Conservation (phyloP, 2,113 vertebrate genomes). For the Toxotes jaculatrix region DNA sequence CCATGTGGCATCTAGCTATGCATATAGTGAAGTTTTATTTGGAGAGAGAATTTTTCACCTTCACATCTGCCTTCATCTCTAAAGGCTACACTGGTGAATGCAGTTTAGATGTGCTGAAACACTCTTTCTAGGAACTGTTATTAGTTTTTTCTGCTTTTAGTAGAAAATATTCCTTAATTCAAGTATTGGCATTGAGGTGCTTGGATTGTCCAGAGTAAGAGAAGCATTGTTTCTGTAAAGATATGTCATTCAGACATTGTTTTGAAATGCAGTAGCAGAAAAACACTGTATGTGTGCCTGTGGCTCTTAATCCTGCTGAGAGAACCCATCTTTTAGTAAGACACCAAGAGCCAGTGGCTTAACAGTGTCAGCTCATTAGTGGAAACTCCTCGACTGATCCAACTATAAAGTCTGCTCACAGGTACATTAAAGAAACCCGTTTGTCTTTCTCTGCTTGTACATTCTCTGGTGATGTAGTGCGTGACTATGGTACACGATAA, state of each 20-base stretch:
- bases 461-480: background rate
- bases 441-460: background rate
- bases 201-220: no score
- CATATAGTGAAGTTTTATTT: no score
- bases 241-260: background rate
- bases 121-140: no score
- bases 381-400: background rate
- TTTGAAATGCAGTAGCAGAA: no score
- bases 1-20: no score
- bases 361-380: constrained; percentile 24
- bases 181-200: background rate
- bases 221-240: background rate
- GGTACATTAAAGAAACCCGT: background rate
- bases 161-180: background rate
- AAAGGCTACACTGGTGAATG: no score
- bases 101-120: no score
- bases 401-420: background rate
- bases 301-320: constrained; percentile 7
- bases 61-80: no score
- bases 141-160: background rate
- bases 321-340: background rate
- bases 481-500: background rate
- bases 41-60: no score
- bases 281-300: background rate
- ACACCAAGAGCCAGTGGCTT: constrained; percentile 1